These are phyloP conservation scores for Epinephelus malabaricus DNA, from an alignment of 2,797 vertebrate species.

Conservation along the genomic window DNA sequence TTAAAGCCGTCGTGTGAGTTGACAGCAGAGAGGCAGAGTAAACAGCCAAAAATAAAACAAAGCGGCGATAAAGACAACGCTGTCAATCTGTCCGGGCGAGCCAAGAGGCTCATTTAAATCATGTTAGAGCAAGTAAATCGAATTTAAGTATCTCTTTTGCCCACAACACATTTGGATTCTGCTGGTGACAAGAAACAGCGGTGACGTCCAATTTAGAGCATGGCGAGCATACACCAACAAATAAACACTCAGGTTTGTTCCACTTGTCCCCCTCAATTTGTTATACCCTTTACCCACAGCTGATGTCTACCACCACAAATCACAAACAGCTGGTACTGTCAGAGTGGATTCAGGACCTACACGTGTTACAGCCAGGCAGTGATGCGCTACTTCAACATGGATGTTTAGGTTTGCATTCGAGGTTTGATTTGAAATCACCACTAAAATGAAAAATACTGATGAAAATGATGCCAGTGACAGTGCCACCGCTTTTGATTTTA, in stretches of 20 bases:
- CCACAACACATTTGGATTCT: slow-evolving; percentile 64
- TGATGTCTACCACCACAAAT: slow-evolving; percentile 27
- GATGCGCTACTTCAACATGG: neutral
- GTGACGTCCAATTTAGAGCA: slow-evolving; percentile 72
- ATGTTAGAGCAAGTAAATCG: slow-evolving; percentile 66
- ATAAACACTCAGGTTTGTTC: slow-evolving; percentile 78
- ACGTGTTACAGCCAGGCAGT: neutral
- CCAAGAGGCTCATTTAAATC: slow-evolving; percentile 75
- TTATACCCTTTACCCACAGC: slow-evolving; percentile 55
- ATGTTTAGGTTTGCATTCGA: neutral
- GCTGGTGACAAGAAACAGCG: slow-evolving; percentile 60
- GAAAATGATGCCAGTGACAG: neutral
- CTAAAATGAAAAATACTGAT: neutral
- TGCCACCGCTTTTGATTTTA: neutral
- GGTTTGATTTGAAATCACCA: neutral
- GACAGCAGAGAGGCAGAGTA: slow-evolving; percentile 78
- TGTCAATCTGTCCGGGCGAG: slow-evolving; percentile 74
- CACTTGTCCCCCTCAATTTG: slow-evolving; percentile 79
- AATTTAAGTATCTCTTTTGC: slow-evolving; percentile 70
- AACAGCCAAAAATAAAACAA: slow-evolving; percentile 85
- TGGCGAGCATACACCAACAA: slow-evolving; percentile 57
- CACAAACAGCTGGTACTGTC: slow-evolving; percentile 12
- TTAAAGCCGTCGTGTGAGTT: slow-evolving; percentile 59
- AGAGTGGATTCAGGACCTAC: slow-evolving; percentile 4
- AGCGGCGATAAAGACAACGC: slow-evolving; percentile 69